Base-by-base conservation (phyloP, 2,888 invertebrate genomes). In the Cheilosia urbana region DNA sequence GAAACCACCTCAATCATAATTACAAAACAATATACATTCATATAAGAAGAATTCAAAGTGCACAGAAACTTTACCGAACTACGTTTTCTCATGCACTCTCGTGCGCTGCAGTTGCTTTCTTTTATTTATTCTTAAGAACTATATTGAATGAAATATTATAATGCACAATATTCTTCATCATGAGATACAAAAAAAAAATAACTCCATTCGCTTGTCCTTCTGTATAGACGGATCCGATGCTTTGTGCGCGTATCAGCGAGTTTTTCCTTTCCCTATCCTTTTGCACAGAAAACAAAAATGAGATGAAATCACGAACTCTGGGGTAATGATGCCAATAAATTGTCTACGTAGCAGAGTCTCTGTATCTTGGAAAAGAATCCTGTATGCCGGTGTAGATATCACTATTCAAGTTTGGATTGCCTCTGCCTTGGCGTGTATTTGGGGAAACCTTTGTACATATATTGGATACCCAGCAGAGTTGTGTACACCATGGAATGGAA, bases 271-370 rank as follows among this genome's bases (percentile, higher is more conserved):
- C 6, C 11, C 51, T 24, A 27, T 58, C 58, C 37, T 37, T 58
- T 30, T 9, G 37, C 37, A 13, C 19, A 40, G 34, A 58, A 34
- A 58, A 21, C 21, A 58, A 58, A 58, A 58, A 37, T 58, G 17
- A 58, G 58, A 58, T 58, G 58, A 19, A 58, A 58, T 58, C 58
- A 58, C 58, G 58, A 58, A 58, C 37, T 37, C 58, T 34, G 19
- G 19, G 19, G 37, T 58, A 58, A 58, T 58, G 58, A 58, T 58
- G 37, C 40, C 58, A 58, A 58, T 58, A 58, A 58, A 58, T 58
- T 58, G 58, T 58, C 58, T 58, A 58, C 58, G 19, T 58, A 58
- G 58, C 37, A 15, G 21, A 51, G 51, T 51, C 5, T 11, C 30
- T 4, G 51, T 21, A 51, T 51, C 51, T 21, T 24, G 51, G 15